Evolutionary conservation across 1,140 invertebrate genomes (phyloP).

Genomic region (Diorhabda elongata): DNA sequence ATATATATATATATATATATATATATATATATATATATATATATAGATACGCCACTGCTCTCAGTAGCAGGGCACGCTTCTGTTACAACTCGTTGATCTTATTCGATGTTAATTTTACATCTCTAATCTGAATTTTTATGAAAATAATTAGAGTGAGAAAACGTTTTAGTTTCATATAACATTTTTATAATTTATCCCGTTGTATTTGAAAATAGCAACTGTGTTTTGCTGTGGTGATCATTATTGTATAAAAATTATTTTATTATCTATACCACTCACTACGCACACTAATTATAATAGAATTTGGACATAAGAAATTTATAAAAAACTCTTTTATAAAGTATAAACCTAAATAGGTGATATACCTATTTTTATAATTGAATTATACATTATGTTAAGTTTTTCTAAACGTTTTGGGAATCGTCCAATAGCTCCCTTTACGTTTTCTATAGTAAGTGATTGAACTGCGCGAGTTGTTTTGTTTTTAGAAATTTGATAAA

Average conservation of each 20-base stretch:
- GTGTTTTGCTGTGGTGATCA: not conserved
- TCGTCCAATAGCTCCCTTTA: no score
- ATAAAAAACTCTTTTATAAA: no score
- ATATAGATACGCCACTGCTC: not conserved
- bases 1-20: no score
- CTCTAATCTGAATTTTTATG: not conserved
- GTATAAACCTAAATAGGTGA: no score
- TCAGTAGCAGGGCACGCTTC: not conserved
- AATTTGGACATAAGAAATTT: no score
- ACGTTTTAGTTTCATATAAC: not conserved
- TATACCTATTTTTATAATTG: no score
- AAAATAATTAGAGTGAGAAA: not conserved
- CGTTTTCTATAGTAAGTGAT: no score
- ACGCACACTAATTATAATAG: not conserved
- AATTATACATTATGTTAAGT: no score
- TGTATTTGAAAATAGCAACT: not conserved
- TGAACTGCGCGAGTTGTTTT: no score
- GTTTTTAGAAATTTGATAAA: no score
- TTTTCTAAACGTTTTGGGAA: no score
- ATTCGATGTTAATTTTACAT: constrained; percentile 3
- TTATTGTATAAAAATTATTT: not conserved
- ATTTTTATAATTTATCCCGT: not conserved
- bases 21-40: no score
- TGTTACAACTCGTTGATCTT: not conserved
- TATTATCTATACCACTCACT: not conserved